Conservation (phyloP, 2,113 vertebrate genomes). For the Cariama cristata region DNA sequence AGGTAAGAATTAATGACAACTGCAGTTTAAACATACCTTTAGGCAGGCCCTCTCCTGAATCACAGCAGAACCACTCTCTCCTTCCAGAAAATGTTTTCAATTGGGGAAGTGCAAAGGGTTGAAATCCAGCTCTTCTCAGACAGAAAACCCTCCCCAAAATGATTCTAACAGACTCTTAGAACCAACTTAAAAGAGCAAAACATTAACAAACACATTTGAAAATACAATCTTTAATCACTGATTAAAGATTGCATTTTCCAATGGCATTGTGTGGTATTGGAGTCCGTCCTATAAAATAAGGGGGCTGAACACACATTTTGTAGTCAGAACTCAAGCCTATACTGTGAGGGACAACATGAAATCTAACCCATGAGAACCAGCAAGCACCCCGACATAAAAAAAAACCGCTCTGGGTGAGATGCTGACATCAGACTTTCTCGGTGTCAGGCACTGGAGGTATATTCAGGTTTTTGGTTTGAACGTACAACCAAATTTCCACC, state of each 20-base stretch:
- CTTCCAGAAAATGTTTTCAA: neutral
- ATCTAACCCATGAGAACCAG: neutral
- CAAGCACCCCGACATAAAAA: accelerated
- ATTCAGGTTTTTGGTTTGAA: neutral
- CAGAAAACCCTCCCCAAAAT: neutral
- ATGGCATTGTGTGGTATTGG: neutral
- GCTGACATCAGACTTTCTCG: neutral
- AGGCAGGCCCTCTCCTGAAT: neutral
- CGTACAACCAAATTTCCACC: neutral
- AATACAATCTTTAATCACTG: neutral
- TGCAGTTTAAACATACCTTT: neutral
- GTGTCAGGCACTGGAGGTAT: neutral
- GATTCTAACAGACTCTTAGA: neutral
- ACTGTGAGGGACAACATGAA: neutral
- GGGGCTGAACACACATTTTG: neutral
- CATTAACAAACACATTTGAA: neutral
- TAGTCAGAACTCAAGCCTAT: neutral
- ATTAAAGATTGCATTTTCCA: neutral
- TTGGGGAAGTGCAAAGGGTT: neutral
- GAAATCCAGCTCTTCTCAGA: neutral
- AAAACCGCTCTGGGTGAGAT: neutral
- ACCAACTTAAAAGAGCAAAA: neutral
- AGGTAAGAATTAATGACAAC: neutral
- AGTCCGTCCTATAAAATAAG: neutral
- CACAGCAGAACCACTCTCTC: neutral